These are phyloP conservation scores for Hormaphis cornu DNA, from an alignment of 1,140 invertebrate genomes.

Conservation along the genomic window DNA sequence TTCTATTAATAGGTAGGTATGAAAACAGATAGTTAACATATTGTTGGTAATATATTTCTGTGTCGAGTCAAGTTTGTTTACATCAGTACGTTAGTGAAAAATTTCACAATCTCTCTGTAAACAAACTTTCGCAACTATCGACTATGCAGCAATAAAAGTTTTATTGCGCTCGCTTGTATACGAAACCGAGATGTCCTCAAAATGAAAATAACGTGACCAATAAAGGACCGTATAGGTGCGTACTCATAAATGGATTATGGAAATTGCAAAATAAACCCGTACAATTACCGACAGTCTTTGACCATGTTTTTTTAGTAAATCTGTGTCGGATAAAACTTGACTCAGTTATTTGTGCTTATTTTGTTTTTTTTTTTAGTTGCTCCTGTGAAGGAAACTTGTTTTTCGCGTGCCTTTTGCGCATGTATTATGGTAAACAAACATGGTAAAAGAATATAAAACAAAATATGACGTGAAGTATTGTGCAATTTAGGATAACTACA, in stretches of 20 bases:
- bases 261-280: not conserved
- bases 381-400: too few relatives aligned
- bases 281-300: not conserved
- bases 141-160: not conserved
- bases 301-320: not conserved
- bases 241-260: not conserved
- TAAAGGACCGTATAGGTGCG: not conserved
- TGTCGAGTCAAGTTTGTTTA: not conserved
- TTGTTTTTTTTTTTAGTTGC: too few relatives aligned
- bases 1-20: too few relatives aligned
- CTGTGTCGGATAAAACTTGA: not conserved
- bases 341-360: too few relatives aligned
- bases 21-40: too few relatives aligned
- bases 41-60: not conserved
- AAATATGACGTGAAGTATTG: too few relatives aligned
- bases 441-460: too few relatives aligned
- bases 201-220: conserved; percentile 1
- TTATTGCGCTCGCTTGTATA: not conserved
- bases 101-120: not conserved
- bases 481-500: too few relatives aligned
- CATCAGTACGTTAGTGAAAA: not conserved
- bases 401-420: too few relatives aligned
- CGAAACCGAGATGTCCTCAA: not conserved
- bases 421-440: too few relatives aligned
- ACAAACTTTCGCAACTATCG: not conserved